Base-by-base conservation (phyloP, 2,113 vertebrate genomes). In the Ascaphus truei region DNA sequence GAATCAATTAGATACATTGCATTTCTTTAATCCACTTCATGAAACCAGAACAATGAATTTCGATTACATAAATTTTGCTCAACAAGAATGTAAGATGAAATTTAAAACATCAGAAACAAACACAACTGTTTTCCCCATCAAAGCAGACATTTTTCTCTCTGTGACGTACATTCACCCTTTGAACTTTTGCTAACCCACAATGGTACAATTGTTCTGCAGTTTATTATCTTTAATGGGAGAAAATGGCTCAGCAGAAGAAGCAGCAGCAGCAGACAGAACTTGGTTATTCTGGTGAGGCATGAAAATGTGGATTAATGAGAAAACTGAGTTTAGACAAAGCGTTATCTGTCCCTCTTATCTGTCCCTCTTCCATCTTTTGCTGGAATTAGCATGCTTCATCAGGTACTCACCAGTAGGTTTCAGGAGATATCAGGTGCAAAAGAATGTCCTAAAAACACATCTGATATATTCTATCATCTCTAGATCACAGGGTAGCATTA, bases 271-370 rank as follows among this genome's bases (percentile, higher is more conserved):
- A 60, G 41, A 57, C 65, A 61, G 67, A 71, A 29, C 67, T 36
- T 71, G 56, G 56, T 60, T 51, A 61, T 61, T 39, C 33, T 61
- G 56, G 57, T 71, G 67, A 71, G 52, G 56, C 67, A 26, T 71
- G 45, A 71, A 71, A 71, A 71, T 59, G 57, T 51, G 56, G 61
- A 61, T 61, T 71, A 71, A 71, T 71, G 57, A 71, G 56, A 71
- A 68, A 68, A 52, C 23, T 20, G 25, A 52, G 30, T 26, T 41
- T 10, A 60, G 59, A 71, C 67, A 71, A 71, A 71, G 56, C 52
- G 56, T 30, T 51, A 61, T 61, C 67, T 71, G 55, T 71, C 16
- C 33, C 15, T 51, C 56, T 52, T 26, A 61, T 61, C 67, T 71
- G 55, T 71, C 16, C 33, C 15, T 51, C 56, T 52, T 26, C 11